Evolutionary conservation across 2,888 invertebrate species (phyloP), one percentile per base, ranked within the genome.

Genomic region (Charanyca ferruginea): DNA sequence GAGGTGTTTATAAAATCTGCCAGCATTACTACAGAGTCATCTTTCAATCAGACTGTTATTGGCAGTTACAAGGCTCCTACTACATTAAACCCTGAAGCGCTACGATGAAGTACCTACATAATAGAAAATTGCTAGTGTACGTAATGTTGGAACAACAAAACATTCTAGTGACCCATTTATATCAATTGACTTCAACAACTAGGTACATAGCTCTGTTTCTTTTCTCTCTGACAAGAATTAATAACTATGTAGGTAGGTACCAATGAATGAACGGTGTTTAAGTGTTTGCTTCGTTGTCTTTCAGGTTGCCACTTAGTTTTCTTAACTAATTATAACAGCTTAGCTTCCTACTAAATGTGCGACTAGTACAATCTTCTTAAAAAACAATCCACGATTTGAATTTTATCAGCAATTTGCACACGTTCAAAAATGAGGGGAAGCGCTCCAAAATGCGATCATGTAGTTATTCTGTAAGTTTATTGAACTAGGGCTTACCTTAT

Each of bases 1-100:
- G 49, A 54, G 8, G 49, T 72, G 61, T 79, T 74, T 78, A 68
- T 66, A 53, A 63, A 72, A 74, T 71, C 41, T 51, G 11, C 54
- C 44, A 47, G 49, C 22, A 55, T 54, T 47, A 48, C 13, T 59
- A 49, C 28, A 59, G 51, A 44, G 20, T 52, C 52, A 52, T 62
- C 55, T 25, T 77, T 47, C 45, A 66, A 57, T 54, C 45, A 49
- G 11, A 68, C 9, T 49, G 47, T 54, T 25, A 48, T 41, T 35
- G 16, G 8, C 35, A 28, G 4, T 8, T 18, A 47, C n/a, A 23
- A n/a, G 5, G 1, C 38, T 7, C 8, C 3, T 25, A 18, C 8
- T 41, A 51, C 11, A n/a, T 22, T 22, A 42, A 44, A 42, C 9
- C 5, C 41, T 28, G 9, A 25, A 44, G 28, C 28, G 35, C 22